phyloP scores from a whole-genome alignment of 2,797 vertebrate genomes.

The Glossophaga mutica region DNA sequence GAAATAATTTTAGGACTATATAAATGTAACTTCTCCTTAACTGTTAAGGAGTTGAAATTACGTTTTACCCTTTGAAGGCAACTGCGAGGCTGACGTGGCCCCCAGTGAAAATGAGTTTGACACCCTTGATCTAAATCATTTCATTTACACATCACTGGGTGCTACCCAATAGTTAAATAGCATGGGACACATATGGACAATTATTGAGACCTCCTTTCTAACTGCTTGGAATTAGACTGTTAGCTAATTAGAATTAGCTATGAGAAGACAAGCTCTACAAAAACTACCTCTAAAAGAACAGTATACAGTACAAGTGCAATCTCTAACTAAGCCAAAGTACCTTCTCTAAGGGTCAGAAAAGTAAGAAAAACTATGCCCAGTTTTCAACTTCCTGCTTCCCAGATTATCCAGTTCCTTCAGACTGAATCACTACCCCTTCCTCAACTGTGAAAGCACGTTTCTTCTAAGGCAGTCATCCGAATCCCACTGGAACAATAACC shows the following conservation, averaged over 20 bases:
- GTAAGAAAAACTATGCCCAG: not conserved
- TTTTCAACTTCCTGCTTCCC: not conserved
- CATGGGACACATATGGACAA: not conserved
- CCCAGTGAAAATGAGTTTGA: no score
- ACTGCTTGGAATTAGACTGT: not conserved
- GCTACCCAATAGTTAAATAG: not conserved
- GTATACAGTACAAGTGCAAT: not conserved
- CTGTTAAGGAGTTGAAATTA: no score
- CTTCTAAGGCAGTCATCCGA: not conserved
- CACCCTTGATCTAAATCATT: not conserved
- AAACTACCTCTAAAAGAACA: not conserved
- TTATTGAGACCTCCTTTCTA: not conserved
- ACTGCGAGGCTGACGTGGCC: no score
- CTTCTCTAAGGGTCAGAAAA: not conserved
- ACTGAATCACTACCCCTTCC: not conserved
- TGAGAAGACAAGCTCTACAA: not conserved
- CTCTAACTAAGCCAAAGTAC: not conserved
- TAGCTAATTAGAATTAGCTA: not conserved
- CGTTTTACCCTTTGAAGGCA: no score
- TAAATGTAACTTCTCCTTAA: no score
- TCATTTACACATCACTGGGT: not conserved
- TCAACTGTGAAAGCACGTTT: not conserved
- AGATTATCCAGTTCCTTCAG: not conserved
- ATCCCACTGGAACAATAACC: not conserved
- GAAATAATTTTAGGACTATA: no score